Conservation (phyloP, 2,888 invertebrate genomes). For the Bursaphelenchus okinawaensis region DNA sequence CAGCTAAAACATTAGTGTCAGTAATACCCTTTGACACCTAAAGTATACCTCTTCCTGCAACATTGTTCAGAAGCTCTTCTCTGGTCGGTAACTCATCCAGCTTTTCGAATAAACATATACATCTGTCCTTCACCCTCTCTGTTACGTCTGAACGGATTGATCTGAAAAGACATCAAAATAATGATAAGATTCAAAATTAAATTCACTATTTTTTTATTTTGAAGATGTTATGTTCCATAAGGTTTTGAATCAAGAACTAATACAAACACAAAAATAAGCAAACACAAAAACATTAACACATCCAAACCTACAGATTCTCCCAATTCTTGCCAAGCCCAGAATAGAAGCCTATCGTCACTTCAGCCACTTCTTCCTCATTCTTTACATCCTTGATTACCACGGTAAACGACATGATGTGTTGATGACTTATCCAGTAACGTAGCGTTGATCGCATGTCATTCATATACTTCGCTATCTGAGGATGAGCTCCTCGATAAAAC, state of each 20-base stretch:
- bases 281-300: no score
- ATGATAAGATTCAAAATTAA: no score
- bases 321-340: not conserved
- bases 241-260: no score
- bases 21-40: not conserved
- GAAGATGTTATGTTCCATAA: no score
- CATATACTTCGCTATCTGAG: not conserved
- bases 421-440: not conserved
- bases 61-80: not conserved
- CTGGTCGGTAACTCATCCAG: not conserved
- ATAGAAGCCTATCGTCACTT: not conserved
- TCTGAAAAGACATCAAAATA: no score
- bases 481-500: not conserved
- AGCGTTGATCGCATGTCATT: not conserved
- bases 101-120: not conserved
- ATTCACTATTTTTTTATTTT: no score
- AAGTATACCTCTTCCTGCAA: not conserved
- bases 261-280: no score
- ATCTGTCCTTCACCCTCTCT: not conserved
- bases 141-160: not conserved
- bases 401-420: not conserved
- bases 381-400: not conserved
- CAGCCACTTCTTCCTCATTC: not conserved
- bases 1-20: no score
- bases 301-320: no score